phyloP scores from a whole-genome alignment of 1,140 invertebrate genomes.

The Thaumetopoea pityocampa region DNA sequence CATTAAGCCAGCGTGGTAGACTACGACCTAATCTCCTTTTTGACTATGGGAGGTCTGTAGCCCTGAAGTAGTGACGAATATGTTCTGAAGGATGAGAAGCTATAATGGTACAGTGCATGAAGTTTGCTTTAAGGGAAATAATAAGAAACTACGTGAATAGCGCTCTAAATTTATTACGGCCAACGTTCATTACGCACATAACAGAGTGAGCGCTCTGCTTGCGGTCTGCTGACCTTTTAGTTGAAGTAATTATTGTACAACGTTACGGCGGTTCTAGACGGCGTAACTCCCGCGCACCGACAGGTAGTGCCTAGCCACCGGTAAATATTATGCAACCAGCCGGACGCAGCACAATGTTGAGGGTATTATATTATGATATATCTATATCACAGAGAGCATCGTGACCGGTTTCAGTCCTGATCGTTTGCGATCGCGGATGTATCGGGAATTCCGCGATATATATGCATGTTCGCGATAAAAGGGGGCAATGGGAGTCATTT shows the following conservation, averaged over 20 bases:
- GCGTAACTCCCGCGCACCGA: constrained; percentile 20
- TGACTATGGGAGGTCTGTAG: no score
- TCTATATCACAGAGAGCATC: constrained; percentile 36
- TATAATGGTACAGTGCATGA: no score
- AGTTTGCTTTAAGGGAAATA: no score
- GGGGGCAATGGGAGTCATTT: no score
- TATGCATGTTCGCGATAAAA: no score
- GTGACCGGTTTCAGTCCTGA: constrained; percentile 50
- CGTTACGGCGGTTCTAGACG: constrained; percentile 20
- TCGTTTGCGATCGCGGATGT: constrained; percentile 22
- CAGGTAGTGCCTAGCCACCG: constrained; percentile 38
- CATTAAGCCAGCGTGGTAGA: no score
- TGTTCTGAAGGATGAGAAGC: no score
- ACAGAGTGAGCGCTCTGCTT: constrained; percentile 18
- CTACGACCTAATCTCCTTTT: no score
- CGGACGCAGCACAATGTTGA: constrained; percentile 62
- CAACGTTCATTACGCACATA: constrained; percentile 9
- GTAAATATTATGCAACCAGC: constrained; percentile 62
- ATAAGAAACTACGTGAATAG: constrained; percentile 9
- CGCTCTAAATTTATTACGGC: constrained; percentile 8
- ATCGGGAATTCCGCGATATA: constrained; percentile 21
- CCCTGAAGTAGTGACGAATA: no score
- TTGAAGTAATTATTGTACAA: constrained; percentile 25
- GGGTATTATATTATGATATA: constrained; percentile 35
- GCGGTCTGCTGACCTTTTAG: constrained; percentile 24